Conservation (phyloP, 2,113 vertebrate species). For the Alaudala cheleensis region DNA sequence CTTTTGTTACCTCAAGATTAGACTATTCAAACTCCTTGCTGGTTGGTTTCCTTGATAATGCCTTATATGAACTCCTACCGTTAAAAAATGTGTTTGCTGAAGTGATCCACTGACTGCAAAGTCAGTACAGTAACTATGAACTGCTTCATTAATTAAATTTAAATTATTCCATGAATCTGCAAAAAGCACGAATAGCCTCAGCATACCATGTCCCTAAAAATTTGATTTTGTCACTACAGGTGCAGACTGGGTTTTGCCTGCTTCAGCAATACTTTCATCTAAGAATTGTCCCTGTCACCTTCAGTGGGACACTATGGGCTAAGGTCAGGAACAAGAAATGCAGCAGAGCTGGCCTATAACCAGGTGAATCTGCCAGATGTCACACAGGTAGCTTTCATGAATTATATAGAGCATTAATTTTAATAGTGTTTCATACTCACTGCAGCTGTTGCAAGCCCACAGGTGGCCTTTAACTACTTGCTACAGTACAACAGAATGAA, state of each 20-base stretch:
- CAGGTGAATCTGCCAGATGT: neutral
- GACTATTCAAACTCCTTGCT: neutral
- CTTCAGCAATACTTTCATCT: neutral
- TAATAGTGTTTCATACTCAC: neutral
- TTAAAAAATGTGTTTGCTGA: neutral
- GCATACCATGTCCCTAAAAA: neutral
- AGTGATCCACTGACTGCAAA: neutral
- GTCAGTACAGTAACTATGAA: neutral
- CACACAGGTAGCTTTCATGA: neutral
- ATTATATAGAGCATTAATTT: neutral
- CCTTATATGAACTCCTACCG: neutral
- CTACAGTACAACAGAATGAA: neutral
- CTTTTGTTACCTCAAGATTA: conserved; percentile 49
- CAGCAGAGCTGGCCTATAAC: neutral
- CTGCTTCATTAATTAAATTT: neutral
- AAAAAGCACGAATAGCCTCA: neutral
- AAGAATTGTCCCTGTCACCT: neutral
- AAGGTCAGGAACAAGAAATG: neutral
- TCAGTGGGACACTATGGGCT: neutral
- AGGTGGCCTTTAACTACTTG: neutral
- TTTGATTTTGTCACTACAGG: neutral
- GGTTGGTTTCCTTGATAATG: conserved; percentile 20
- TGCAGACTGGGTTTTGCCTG: neutral
- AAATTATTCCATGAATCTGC: neutral
- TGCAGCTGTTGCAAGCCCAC: neutral